Conservation (phyloP, 2,113 vertebrate species). For the Elgaria multicarinata region DNA sequence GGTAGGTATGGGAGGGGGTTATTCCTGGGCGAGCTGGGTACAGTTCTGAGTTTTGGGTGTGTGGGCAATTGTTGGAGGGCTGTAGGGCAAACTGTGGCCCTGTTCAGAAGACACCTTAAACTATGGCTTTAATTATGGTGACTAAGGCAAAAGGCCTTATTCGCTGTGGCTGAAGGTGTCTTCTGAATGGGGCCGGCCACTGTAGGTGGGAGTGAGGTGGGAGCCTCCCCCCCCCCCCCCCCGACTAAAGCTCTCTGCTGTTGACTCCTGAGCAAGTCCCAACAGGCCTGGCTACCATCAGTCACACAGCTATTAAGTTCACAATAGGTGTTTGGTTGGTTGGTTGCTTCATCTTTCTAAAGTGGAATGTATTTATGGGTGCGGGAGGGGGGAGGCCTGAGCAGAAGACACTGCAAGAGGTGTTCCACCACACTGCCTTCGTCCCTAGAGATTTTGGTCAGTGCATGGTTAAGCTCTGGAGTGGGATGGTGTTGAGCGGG, state of each 20-base stretch:
- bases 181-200: no score
- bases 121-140: no score
- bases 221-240: not conserved
- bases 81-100: no score
- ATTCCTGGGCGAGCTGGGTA: not conserved
- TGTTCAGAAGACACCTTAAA: no score
- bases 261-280: not conserved
- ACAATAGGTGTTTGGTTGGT: not conserved
- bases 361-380: not conserved
- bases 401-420: not conserved
- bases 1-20: not conserved
- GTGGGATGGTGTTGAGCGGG: not conserved
- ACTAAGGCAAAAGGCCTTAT: no score
- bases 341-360: not conserved
- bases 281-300: not conserved
- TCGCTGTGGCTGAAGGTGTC: no score
- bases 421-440: not conserved
- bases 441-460: not conserved
- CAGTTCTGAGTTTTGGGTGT: no score
- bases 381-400: not conserved
- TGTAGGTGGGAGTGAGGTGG: no score
- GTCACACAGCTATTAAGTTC: constrained; percentile 13
- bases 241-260: not conserved
- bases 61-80: no score
- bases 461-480: not conserved